Evolutionary conservation across 2,113 vertebrate species (phyloP).

Genomic region (Corynorhinus townsendii): DNA sequence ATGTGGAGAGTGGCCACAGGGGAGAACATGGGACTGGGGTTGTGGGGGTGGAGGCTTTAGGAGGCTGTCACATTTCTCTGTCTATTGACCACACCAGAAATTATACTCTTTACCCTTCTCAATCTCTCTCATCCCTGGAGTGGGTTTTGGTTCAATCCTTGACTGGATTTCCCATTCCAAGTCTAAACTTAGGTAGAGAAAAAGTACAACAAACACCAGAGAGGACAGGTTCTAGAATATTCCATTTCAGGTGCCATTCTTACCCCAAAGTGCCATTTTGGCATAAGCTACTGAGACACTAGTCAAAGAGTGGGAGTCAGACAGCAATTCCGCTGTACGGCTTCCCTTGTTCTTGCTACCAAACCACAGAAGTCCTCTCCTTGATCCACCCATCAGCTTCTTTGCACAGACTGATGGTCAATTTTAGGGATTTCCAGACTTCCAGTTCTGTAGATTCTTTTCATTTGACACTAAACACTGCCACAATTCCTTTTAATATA

Average conservation of each 20-base stretch:
- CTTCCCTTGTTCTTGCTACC: not conserved
- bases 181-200: not conserved
- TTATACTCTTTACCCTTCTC: not conserved
- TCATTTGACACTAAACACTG: not conserved
- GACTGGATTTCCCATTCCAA: not conserved
- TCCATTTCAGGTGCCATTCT: not conserved
- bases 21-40: accelerated
- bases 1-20: not conserved
- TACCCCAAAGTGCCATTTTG: not conserved
- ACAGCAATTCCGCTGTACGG: not conserved
- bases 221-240: not conserved
- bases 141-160: not conserved
- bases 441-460: not conserved
- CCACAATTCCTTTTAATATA: not conserved
- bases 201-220: not conserved
- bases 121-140: not conserved
- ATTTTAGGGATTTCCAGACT: conserved; percentile 4
- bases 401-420: not conserved
- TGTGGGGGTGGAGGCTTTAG: not conserved
- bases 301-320: not conserved
- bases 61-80: not conserved
- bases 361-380: not conserved
- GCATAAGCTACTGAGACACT: not conserved
- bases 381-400: not conserved
- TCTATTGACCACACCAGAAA: not conserved